Evolutionary conservation across 1,140 invertebrate species (phyloP).

Genomic region (Araneus ventricosus): DNA sequence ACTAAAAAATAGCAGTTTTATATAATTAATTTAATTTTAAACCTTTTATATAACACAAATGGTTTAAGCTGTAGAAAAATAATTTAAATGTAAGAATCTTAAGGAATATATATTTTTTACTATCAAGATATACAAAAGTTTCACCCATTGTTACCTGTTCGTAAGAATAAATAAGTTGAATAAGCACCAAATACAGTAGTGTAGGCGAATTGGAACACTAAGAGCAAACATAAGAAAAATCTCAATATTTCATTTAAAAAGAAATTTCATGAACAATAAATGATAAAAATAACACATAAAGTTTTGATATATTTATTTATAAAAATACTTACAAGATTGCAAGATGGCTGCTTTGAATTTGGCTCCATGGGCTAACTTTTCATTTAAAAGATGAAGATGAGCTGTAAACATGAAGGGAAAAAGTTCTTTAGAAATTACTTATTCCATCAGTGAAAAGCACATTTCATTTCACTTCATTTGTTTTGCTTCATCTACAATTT

Average conservation of each 20-base stretch:
- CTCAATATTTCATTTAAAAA: too few relatives aligned
- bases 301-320: not conserved
- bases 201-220: slow-evolving; percentile 93
- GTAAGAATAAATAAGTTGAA: slow-evolving; percentile 91
- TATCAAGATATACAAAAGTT: too few relatives aligned
- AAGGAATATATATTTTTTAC: too few relatives aligned
- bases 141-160: slow-evolving; percentile 80
- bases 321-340: slow-evolving; percentile 78
- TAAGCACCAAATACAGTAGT: slow-evolving; percentile 96
- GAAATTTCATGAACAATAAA: too few relatives aligned
- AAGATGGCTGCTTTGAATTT: slow-evolving; percentile 79
- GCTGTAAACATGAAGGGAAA: slow-evolving; percentile 85
- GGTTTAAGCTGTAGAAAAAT: too few relatives aligned
- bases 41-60: too few relatives aligned
- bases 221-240: slow-evolving; percentile 67
- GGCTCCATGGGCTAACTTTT: slow-evolving; percentile 85
- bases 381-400: slow-evolving; percentile 95
- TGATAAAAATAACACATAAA: too few relatives aligned
- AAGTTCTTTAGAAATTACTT: too few relatives aligned
- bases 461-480: not conserved
- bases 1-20: too few relatives aligned
- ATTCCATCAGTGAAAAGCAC: too few relatives aligned
- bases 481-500: not conserved
- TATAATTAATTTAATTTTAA: too few relatives aligned
- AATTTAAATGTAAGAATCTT: too few relatives aligned